Evolutionary conservation across 1,140 invertebrate genomes (phyloP).

Genomic region (Scaptomyza pallida): DNA sequence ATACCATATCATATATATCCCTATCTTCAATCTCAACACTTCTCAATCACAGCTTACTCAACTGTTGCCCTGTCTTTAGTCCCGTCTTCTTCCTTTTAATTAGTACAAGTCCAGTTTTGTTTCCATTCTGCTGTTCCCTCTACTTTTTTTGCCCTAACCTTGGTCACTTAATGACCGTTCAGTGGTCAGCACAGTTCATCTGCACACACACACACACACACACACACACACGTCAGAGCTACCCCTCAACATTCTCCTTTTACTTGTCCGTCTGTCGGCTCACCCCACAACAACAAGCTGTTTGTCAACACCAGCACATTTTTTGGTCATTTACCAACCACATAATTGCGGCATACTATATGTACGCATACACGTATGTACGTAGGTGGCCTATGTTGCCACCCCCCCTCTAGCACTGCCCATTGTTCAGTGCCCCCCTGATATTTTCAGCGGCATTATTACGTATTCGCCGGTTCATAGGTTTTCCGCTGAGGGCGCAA

Average conservation of each 20-base stretch:
- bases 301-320: conserved; percentile 82
- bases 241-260: not conserved
- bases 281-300: conserved; percentile 64
- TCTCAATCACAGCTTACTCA: conserved; percentile 5
- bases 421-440: conserved; percentile 31
- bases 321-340: conserved; percentile 81
- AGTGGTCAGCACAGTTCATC: conserved; percentile 56
- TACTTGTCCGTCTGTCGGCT: not conserved
- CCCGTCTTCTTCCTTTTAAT: not conserved
- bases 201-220: conserved; percentile 10
- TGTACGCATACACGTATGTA: conserved; percentile 48
- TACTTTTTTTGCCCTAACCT: conserved; percentile 39
- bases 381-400: too few relatives aligned
- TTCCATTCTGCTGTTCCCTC: not conserved
- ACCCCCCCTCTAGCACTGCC: conserved; percentile 2
- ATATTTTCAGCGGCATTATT: conserved; percentile 59
- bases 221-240: not conserved
- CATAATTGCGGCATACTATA: conserved; percentile 81
- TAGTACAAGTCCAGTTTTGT: conserved; percentile 6
- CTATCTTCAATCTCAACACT: too few relatives aligned
- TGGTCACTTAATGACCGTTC: conserved; percentile 79
- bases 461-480: conserved; percentile 78
- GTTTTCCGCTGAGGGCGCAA: conserved; percentile 65
- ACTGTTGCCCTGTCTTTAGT: not conserved
- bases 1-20: not conserved